These are phyloP conservation scores for Porites rus DNA, from an alignment of 92 coral and sea anemone species.

Conservation along the genomic window DNA sequence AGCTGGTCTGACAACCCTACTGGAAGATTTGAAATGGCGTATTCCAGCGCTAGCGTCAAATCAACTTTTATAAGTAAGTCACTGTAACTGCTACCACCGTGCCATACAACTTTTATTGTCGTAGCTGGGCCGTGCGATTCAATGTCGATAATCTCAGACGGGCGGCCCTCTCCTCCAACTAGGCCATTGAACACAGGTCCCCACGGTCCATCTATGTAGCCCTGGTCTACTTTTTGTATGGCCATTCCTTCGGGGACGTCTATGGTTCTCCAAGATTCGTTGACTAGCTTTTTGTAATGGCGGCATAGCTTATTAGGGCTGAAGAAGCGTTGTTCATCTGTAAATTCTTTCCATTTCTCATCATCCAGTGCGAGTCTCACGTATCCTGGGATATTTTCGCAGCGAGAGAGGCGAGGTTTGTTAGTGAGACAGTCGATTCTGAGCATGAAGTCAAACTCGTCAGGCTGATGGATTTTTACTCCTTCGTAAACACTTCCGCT, in stretches of 20 bases:
- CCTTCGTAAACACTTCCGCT: slow-evolving; percentile 63
- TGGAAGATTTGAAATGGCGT: slow-evolving; percentile 17
- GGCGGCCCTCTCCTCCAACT: slow-evolving; percentile 1
- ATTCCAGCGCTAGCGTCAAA: slow-evolving; percentile 21
- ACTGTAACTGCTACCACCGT: slow-evolving; percentile 21
- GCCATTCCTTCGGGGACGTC: slow-evolving; percentile 19
- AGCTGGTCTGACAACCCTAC: slow-evolving; percentile 3
- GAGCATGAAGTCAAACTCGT: slow-evolving; percentile 60
- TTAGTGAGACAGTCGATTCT: slow-evolving; percentile 18
- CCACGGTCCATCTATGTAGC: not conserved
- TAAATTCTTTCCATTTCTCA: slow-evolving; percentile 11
- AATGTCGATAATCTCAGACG: not conserved
- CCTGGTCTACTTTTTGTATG: not conserved
- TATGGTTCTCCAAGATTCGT: not conserved
- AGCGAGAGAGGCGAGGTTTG: not conserved
- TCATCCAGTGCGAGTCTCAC: not conserved
- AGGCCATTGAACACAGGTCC: not conserved
- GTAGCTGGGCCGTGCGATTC: slow-evolving; percentile 22
- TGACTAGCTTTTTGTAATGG: slow-evolving; percentile 24
- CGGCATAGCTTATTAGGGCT: slow-evolving; percentile 17
- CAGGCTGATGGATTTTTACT: slow-evolving; percentile 44
- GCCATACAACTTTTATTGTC: slow-evolving; percentile 1
- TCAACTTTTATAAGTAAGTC: slow-evolving; percentile 5
- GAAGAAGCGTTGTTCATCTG: slow-evolving; percentile 22
- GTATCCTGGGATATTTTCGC: slow-evolving; percentile 23